Base-by-base conservation (phyloP, 1,140 invertebrate species). In the Drosophila micromelanica region DNA sequence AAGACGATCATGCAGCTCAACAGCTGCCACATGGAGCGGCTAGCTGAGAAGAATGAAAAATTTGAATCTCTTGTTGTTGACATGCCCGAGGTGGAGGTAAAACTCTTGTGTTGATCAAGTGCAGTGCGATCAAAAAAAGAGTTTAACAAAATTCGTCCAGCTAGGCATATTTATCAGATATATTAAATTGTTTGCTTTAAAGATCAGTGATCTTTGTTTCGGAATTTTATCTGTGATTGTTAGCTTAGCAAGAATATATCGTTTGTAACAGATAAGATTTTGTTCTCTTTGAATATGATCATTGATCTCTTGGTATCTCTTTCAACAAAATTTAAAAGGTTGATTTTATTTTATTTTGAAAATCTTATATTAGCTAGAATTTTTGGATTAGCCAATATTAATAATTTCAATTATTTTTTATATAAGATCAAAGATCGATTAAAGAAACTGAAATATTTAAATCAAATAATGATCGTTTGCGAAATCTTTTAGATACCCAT, bases 71-170 rank as follows among this genome's bases (percentile, higher is more conserved):
- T 32, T 46, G 17, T 43, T 61, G 23, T 51, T 55, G 63, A 73
- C 40, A 42, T 42, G 20, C 45, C 45, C 11, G 57, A 74, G 59
- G 51, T 52, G 43, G 64, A 74, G 64, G 64, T 73, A 73, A 73
- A 55, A 42, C 52, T n/a, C 32, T 15, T 55, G 15, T 38, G 11
- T 56, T 20, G 15, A 23, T 12, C 51, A 9, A 52, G 62, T 57
- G 69, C 46, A 59, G 15, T 67, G 69, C 62, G 69, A 72, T 67
- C 38, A 23, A 23, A 5, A 3, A 6, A 27, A 40, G 6, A 40
- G 12, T 13, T 37, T 9, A 37, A 3, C 5, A 38, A 38, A 11
- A 38, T 5, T n/a, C 12, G 4, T 8, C 3, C 0, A 38, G 12
- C 9, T 37, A 37, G 35, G 9, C 35, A 37, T 4, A 4, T 38